A percentile compares a stretch with the other conserved stretches of the same genome.
Evolutionary conservation across 64 coral and sea anemone genomes (phyloP).

Genomic region (Montipora capricornis): DNA sequence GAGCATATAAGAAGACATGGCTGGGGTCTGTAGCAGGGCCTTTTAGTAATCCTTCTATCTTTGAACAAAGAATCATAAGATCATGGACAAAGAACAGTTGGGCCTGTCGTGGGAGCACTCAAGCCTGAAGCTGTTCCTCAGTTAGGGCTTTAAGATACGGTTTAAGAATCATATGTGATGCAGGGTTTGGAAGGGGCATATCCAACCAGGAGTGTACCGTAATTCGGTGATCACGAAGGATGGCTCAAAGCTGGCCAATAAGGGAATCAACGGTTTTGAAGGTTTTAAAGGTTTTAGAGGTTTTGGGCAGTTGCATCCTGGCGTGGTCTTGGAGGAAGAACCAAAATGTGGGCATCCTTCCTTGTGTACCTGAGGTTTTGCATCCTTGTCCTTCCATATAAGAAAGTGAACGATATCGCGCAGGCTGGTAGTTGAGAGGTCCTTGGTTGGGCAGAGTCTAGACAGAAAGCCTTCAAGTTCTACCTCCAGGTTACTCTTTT

Average conservation of each 20-base stretch:
- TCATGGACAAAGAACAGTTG: no score
- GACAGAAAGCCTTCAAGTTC: background rate
- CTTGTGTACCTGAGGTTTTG: background rate
- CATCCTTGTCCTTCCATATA: background rate
- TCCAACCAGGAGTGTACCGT: no score
- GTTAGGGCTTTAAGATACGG: no score
- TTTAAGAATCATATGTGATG: no score
- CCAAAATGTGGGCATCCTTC: background rate
- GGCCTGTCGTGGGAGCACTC: no score
- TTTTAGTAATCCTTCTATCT: no score
- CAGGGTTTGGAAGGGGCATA: no score
- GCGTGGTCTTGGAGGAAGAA: background rate
- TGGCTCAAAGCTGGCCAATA: background rate
- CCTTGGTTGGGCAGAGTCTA: background rate
- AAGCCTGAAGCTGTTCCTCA: no score
- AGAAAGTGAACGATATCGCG: background rate
- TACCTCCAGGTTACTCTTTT: background rate
- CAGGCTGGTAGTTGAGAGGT: background rate
- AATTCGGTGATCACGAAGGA: background rate
- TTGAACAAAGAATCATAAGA: no score
- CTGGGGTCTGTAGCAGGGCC: no score
- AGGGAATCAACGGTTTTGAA: background rate
- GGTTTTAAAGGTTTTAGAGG: background rate
- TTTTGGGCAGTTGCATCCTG: background rate
- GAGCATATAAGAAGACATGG: no score